Evolutionary conservation across 2,888 invertebrate species (phyloP).

Genomic region (Ochlodes sylvanus): DNA sequence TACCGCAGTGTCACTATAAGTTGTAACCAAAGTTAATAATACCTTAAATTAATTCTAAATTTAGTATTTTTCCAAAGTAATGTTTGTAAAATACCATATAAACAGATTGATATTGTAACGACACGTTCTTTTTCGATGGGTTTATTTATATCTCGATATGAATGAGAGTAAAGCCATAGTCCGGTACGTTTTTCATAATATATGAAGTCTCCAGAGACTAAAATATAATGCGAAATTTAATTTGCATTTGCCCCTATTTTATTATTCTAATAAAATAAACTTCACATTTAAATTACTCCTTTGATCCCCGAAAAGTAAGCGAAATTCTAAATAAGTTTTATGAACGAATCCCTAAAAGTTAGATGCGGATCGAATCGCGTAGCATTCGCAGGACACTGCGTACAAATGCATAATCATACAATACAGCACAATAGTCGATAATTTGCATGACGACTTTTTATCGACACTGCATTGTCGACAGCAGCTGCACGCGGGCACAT

Average conservation of each 20-base stretch:
- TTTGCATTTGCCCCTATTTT: background rate
- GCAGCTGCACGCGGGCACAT: constrained; percentile 62
- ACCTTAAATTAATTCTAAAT: no score
- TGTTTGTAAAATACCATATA: no score
- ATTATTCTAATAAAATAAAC: background rate
- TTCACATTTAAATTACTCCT: background rate
- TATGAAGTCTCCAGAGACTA: no score
- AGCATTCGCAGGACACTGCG: constrained; percentile 70
- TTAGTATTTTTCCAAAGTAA: no score
- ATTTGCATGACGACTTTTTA: constrained; percentile 84
- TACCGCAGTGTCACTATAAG: no score
- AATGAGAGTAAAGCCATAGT: no score
- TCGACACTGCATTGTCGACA: constrained; percentile 66
- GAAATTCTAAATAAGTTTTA: constrained; percentile 69
- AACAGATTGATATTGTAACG: no score
- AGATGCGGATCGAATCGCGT: constrained; percentile 70
- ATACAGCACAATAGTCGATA: constrained; percentile 76
- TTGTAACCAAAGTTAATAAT: no score
- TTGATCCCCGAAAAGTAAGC: background rate
- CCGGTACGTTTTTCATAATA: no score
- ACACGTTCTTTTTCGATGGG: no score
- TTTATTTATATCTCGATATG: no score
- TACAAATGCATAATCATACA: constrained; percentile 58
- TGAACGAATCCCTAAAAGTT: constrained; percentile 65
- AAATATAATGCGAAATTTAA: no score